A percentile compares a stretch with the other conserved stretches of the same genome.
Conservation (phyloP, 1,140 invertebrate species). For the Zophobas atratus region DNA sequence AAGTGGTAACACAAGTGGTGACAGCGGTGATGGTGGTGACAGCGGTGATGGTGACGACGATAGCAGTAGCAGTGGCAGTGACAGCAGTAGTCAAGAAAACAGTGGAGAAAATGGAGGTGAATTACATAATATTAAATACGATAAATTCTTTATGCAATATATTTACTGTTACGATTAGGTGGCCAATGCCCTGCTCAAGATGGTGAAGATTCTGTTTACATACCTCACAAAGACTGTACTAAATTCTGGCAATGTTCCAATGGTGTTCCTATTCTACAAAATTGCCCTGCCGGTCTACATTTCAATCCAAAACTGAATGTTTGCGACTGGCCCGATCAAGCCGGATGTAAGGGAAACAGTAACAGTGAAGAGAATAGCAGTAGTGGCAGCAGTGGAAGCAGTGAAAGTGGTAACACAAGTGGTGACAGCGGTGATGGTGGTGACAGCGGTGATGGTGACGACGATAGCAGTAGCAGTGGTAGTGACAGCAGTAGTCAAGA, state of each 20-base stretch:
- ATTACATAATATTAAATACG: too few species aligned
- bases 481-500: background rate
- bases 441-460: background rate
- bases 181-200: conserved; percentile 28
- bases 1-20: background rate
- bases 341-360: conserved; percentile 50
- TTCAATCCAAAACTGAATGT: conserved; percentile 65
- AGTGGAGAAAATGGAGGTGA: background rate
- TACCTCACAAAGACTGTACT: conserved; percentile 70
- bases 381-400: background rate
- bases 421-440: background rate
- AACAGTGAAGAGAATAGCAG: background rate
- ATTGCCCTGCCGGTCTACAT: conserved; percentile 63
- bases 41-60: background rate
- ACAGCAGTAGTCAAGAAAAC: background rate
- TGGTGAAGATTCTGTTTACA: conserved; percentile 64
- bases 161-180: too few species aligned
- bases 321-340: conserved; percentile 65
- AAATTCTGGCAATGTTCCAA: conserved; percentile 73
- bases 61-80: background rate
- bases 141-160: too few species aligned
- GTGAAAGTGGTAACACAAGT: background rate
- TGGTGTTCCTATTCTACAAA: conserved; percentile 66
- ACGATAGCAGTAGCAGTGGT: background rate
- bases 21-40: background rate